A percentile compares a stretch with the other conserved stretches of the same genome.
phyloP scores from a whole-genome alignment of 2,113 vertebrate genomes.

The Microcebus tavaratra region DNA sequence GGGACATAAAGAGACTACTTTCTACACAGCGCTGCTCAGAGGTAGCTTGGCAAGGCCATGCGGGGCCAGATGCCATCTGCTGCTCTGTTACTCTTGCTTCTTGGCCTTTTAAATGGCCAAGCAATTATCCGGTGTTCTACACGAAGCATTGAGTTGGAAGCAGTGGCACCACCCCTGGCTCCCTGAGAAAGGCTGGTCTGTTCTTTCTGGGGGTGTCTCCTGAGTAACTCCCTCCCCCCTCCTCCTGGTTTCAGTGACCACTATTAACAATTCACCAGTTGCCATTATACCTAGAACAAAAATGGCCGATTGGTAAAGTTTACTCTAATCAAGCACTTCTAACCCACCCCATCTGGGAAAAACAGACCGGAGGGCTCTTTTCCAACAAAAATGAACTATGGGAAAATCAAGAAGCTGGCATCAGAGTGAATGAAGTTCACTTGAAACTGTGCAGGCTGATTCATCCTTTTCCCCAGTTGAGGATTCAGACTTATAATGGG shows the following conservation, averaged over 20 bases:
- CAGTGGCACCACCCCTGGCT: neutral
- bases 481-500: neutral
- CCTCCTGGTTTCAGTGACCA: neutral
- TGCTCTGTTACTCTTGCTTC: slow-evolving; percentile 72
- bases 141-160: neutral
- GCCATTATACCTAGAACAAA: neutral
- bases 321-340: neutral
- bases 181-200: slow-evolving; percentile 8
- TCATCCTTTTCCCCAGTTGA: neutral
- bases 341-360: neutral
- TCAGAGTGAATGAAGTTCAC: neutral
- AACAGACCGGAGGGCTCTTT: neutral
- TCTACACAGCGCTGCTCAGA: slow-evolving; percentile 73
- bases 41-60: slow-evolving; percentile 73
- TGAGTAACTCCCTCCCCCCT: neutral
- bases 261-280: neutral
- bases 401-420: neutral
- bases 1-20: slow-evolving; percentile 74
- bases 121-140: slow-evolving; percentile 72
- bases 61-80: slow-evolving; percentile 72
- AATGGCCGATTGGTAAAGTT: neutral
- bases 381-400: neutral
- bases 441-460: neutral
- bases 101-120: slow-evolving; percentile 56
- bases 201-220: neutral